Evolutionary conservation across 2,888 invertebrate genomes (phyloP), one percentile per base, ranked within the genome.

Genomic region (Odontocerum albicorne): DNA sequence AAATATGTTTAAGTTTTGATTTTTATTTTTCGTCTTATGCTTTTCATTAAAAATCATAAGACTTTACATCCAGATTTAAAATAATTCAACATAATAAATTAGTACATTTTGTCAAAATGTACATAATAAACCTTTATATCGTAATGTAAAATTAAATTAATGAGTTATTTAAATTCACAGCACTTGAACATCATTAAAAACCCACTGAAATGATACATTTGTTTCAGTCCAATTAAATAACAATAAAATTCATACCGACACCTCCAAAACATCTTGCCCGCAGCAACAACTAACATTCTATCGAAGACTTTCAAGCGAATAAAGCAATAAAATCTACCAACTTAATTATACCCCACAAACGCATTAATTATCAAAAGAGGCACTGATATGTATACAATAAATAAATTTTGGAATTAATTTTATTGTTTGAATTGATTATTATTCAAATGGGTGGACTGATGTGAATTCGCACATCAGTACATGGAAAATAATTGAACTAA

Each of bases 171-270:
- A n/a, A n/a, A n/a, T n/a, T n/a, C n/a, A n/a, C n/a, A n/a, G n/a
- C n/a, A n/a, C n/a, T n/a, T n/a, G n/a, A n/a, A n/a, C n/a, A n/a
- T 27, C 27, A 27, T 27, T 27, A 27, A 27, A 27, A 27, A 27
- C 35, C 7, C 4, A 6, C 12, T 12, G 4, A 13, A 31, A 39
- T 39, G 31, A 31, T 49, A 27, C 31, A 39, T 49, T 49, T 49
- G 32, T 49, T 49, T 22, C n/a, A 40, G 21, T 13, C 49, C 40
- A 42, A 49, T 49, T 49, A 49, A 32, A 49, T 32, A 49, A 42
- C 49, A 42, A 49, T 49, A 49, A 49, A 49, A 49, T 40, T 31
- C 42, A 27, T 8, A 31, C 15, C 32, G 42, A 49, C 49, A 49
- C 35, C 39, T 49, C 42, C 21, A 36, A 20, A 31, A 21, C 27